phyloP scores from a whole-genome alignment of 2,888 invertebrate species.

The Acleris holmiana region DNA sequence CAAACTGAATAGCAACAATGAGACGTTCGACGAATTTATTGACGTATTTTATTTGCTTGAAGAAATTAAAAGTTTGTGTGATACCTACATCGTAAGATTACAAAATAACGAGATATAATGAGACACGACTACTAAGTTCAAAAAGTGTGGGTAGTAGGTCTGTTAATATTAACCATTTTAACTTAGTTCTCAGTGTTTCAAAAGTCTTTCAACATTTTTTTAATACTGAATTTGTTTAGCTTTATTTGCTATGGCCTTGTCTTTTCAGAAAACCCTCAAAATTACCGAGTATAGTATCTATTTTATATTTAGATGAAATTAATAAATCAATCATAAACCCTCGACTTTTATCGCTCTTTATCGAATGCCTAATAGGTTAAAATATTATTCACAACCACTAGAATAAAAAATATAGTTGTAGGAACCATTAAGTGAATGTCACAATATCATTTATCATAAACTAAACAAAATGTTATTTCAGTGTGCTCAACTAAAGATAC shows the following conservation, averaged over 20 bases:
- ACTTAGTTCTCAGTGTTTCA: no score
- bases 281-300: no score
- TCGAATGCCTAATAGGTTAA: background rate
- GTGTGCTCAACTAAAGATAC: constrained; percentile 38
- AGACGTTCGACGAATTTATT: constrained; percentile 60
- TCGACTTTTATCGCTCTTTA: no score
- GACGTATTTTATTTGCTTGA: constrained; percentile 62
- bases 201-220: no score
- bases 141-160: no score
- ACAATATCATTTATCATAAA: constrained; percentile 25
- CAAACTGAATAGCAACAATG: constrained; percentile 63
- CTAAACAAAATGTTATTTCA: constrained; percentile 23
- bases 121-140: no score
- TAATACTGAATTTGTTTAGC: no score
- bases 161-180: no score
- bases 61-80: constrained; percentile 65
- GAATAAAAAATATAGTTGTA: background rate
- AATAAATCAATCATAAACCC: no score
- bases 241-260: no score
- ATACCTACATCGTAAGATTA: constrained; percentile 4
- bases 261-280: no score
- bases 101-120: background rate
- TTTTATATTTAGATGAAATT: no score
- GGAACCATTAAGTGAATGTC: constrained; percentile 3
- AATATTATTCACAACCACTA: background rate